Conservation (phyloP, 2,797 vertebrate genomes). For the Takifugu ocellatus region DNA sequence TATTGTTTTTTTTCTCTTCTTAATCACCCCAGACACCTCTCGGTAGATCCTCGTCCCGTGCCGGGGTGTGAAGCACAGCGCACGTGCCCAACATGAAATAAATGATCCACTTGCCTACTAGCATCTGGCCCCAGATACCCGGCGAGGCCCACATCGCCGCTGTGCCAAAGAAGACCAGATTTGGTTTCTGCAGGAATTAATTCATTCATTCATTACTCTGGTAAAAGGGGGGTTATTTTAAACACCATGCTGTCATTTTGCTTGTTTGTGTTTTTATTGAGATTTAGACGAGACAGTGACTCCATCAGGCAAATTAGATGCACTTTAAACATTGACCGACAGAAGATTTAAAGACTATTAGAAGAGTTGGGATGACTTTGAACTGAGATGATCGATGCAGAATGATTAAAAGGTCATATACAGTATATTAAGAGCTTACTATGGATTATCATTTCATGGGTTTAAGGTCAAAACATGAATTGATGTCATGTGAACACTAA, state of each 20-base stretch:
- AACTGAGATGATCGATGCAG: not conserved
- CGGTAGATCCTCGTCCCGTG: too few relatives aligned
- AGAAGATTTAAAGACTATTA: not conserved
- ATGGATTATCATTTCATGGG: not conserved
- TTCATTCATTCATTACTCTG: conserved; percentile 18
- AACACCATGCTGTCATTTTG: not conserved
- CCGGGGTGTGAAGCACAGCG: not conserved
- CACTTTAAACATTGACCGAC: not conserved
- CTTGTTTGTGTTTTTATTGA: not conserved
- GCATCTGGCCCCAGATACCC: conserved; percentile 47
- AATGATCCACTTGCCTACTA: conserved; percentile 42
- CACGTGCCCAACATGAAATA: conserved; percentile 25
- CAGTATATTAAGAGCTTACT: not conserved
- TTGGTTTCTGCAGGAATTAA: conserved; percentile 60
- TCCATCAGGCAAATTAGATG: not conserved
- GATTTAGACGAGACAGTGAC: not conserved
- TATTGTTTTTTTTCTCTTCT: too few relatives aligned
- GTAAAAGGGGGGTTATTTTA: not conserved
- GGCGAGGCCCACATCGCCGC: conserved; percentile 29
- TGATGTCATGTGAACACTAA: not conserved
- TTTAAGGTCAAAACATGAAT: not conserved
- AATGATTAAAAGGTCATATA: too few relatives aligned
- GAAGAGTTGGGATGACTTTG: not conserved
- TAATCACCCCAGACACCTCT: too few relatives aligned
- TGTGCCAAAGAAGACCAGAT: conserved; percentile 45